Conservation (phyloP, 2,113 vertebrate genomes). For the Barnardius zonarius region DNA sequence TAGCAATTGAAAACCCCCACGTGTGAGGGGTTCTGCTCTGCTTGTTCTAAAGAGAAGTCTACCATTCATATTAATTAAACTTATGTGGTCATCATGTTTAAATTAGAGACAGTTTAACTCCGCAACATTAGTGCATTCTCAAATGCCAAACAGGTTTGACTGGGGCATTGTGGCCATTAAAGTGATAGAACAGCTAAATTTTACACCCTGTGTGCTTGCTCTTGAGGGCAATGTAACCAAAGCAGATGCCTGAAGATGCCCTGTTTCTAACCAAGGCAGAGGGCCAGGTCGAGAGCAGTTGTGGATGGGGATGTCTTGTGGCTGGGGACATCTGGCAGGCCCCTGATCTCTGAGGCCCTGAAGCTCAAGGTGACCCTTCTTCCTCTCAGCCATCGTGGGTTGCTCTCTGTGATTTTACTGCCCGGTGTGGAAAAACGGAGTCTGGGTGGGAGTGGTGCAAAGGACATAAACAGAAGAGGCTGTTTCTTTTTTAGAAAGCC, state of each 20-base stretch:
- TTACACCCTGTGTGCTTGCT: neutral
- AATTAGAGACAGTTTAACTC: neutral
- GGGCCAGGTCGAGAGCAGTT: rapidly evolving
- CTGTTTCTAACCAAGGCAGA: neutral
- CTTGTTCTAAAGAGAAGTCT: neutral
- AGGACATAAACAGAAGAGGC: neutral
- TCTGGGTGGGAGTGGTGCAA: neutral
- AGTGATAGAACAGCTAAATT: neutral
- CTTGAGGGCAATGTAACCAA: rapidly evolving
- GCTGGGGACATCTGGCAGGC: neutral
- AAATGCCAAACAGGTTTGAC: neutral
- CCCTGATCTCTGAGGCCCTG: rapidly evolving
- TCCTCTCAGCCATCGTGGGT: neutral
- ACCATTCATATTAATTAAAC: neutral
- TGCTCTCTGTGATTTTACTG: neutral
- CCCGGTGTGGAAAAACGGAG: neutral
- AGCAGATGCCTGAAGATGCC: neutral
- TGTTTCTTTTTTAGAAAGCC: neutral
- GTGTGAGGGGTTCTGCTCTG: neutral
- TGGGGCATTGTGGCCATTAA: neutral
- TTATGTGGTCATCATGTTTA: neutral
- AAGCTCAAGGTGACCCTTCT: rapidly evolving
- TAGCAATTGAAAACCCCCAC: rapidly evolving
- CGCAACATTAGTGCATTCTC: neutral
- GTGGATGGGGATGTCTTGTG: neutral